Evolutionary conservation across 2,113 vertebrate species (phyloP).

Genomic region (Rhabdomys dilectus): DNA sequence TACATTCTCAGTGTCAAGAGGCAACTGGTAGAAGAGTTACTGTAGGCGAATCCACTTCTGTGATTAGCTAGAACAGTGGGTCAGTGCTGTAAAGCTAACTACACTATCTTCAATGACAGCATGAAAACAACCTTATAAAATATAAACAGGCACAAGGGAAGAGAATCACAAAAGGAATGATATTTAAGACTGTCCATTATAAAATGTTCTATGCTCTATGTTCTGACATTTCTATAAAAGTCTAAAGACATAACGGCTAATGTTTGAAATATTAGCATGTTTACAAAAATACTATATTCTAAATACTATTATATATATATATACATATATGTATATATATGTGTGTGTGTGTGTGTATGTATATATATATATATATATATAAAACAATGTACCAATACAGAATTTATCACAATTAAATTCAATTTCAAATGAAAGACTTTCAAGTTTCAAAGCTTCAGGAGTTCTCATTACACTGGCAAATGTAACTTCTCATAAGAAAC

Average conservation of each 20-base stretch:
- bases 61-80: not conserved
- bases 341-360: no score
- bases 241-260: not conserved
- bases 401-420: slow-evolving; percentile 26
- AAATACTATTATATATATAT: no score
- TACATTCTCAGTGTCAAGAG: not conserved
- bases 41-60: slow-evolving; percentile 36
- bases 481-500: not conserved
- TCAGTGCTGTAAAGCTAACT: not conserved
- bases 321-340: no score
- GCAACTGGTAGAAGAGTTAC: not conserved
- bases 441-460: slow-evolving; percentile 8
- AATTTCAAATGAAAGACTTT: slow-evolving; percentile 49
- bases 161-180: slow-evolving; percentile 13
- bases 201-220: not conserved
- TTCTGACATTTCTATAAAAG: slow-evolving; percentile 17
- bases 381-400: not conserved
- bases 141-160: not conserved
- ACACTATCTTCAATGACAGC: slow-evolving; percentile 26
- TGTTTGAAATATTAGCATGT: not conserved
- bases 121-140: slow-evolving; percentile 8
- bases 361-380: no score
- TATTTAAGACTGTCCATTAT: slow-evolving; percentile 1
- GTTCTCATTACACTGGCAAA: not conserved
- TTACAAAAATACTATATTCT: slow-evolving; percentile 21